Base-by-base conservation (phyloP, 2,797 vertebrate species). In the Octomys mimax region DNA sequence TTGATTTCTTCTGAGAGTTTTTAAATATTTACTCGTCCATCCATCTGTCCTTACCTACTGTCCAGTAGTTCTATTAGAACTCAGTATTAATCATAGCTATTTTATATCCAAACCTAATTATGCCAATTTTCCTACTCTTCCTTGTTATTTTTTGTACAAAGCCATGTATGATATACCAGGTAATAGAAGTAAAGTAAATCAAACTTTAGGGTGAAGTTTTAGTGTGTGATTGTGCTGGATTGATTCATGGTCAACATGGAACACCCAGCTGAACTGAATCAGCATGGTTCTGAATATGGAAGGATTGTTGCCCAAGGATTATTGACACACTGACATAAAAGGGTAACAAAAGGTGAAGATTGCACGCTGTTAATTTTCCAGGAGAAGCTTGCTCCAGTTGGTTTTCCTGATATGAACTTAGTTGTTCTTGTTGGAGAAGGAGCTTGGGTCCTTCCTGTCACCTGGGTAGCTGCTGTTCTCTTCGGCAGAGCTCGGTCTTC, bases 91-190 rank as follows among this genome's bases (percentile, higher is more conserved):
- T 12, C 42, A 54, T 39, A 75, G 24, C 71, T 46, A 24, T 59
- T 81, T 86, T 86, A 68, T 68, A 49, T n/a, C 26, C 1, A 31
- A 59, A 24, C 61, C 61, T 36, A 13, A 68, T n/a, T 49, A 36
- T 75, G 92, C 3, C 59, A 77, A 46, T 61, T 26, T 62, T 22
- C 26, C 70, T 31, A 57, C 73, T 46, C 4, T 71, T 42, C 46
- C 54, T 87, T 83, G 39, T 22, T 75, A 46, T 49, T 87, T 83
- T 93, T 94, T 83, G 28, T 62, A 62, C 28, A 91, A 54, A 78
- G 54, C 18, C 19, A 62, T 18, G 18, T 33, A 22, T 26, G 70
- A 52, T 71, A 33, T 62, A 46, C 9, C 82, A 18, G 1, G 39
- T 82, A 61, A 91, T 36, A 28, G n/a, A 91, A 70, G 52, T 91